These are phyloP conservation scores for Anagrus nilaparvatae DNA, from an alignment of 1,140 invertebrate genomes.

Conservation along the genomic window DNA sequence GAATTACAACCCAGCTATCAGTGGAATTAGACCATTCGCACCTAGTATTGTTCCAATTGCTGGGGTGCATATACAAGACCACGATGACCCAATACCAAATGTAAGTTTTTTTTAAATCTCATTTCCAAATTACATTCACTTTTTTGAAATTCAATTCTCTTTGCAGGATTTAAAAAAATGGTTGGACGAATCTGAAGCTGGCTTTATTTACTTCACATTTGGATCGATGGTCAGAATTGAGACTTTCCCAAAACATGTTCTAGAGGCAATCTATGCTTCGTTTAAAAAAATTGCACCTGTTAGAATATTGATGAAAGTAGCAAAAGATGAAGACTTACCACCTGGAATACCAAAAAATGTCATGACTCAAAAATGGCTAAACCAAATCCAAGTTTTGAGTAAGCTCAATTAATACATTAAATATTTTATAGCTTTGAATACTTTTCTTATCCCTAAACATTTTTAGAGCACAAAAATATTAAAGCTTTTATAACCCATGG, in stretches of 20 bases:
- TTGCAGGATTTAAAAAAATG: slow-evolving; percentile 52
- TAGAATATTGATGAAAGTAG: slow-evolving; percentile 26
- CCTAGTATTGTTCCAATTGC: slow-evolving; percentile 48
- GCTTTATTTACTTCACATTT: slow-evolving; percentile 61
- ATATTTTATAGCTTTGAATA: too few species aligned
- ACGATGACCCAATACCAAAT: slow-evolving; percentile 15
- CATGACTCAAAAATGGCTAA: slow-evolving; percentile 50
- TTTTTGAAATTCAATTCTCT: too few species aligned
- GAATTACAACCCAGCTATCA: slow-evolving; percentile 46
- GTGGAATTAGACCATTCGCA: slow-evolving; percentile 37
- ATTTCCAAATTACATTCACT: too few species aligned
- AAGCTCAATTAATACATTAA: too few species aligned
- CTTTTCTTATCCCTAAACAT: not conserved
- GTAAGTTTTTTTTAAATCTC: too few species aligned
- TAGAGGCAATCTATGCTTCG: slow-evolving; percentile 21
- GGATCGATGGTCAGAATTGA: slow-evolving; percentile 60
- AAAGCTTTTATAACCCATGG: slow-evolving; percentile 63
- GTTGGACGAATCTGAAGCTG: slow-evolving; percentile 53
- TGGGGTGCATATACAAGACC: slow-evolving; percentile 44
- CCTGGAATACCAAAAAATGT: slow-evolving; percentile 48
- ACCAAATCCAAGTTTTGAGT: slow-evolving; percentile 44
- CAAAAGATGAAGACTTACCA: slow-evolving; percentile 22
- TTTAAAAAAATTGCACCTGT: slow-evolving; percentile 24
- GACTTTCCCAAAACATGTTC: slow-evolving; percentile 30
- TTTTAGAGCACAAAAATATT: slow-evolving; percentile 30